These are phyloP conservation scores for Prionchulus punctatus DNA, from an alignment of 2,888 invertebrate genomes.

Conservation along the genomic window DNA sequence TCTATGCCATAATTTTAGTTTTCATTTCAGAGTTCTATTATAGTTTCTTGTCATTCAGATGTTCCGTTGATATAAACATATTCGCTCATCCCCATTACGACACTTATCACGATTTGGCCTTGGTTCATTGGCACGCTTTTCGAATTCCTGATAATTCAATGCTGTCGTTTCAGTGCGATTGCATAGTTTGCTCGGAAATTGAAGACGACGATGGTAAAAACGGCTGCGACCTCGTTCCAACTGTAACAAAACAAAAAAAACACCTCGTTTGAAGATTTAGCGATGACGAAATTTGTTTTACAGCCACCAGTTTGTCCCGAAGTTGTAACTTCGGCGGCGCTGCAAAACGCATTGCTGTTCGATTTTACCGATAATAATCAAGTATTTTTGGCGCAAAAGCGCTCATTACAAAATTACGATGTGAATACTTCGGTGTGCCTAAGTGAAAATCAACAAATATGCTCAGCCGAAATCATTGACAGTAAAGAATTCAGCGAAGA, in stretches of 20 bases:
- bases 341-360: constrained; percentile 23
- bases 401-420: neutral
- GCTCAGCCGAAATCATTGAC: neutral
- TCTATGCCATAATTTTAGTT: neutral
- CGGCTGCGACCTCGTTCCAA: constrained; percentile 23
- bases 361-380: constrained; percentile 14
- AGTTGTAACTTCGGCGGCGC: constrained; percentile 23
- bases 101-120: constrained; percentile 27
- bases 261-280: too few relatives aligned
- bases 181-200: constrained; percentile 27
- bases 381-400: neutral
- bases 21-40: neutral
- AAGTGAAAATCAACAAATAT: neutral
- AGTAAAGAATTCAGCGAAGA: neutral
- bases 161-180: constrained; percentile 22
- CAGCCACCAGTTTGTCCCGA: constrained; percentile 29
- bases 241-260: constrained; percentile 16
- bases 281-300: neutral
- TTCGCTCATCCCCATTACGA: constrained; percentile 29
- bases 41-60: constrained; percentile 15
- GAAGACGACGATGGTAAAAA: constrained; percentile 19
- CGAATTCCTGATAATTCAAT: constrained; percentile 26
- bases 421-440: neutral
- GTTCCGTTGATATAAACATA: constrained; percentile 29
- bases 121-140: constrained; percentile 30